Evolutionary conservation across 2,888 invertebrate genomes (phyloP).

Genomic region (Perithous albicinctus): DNA sequence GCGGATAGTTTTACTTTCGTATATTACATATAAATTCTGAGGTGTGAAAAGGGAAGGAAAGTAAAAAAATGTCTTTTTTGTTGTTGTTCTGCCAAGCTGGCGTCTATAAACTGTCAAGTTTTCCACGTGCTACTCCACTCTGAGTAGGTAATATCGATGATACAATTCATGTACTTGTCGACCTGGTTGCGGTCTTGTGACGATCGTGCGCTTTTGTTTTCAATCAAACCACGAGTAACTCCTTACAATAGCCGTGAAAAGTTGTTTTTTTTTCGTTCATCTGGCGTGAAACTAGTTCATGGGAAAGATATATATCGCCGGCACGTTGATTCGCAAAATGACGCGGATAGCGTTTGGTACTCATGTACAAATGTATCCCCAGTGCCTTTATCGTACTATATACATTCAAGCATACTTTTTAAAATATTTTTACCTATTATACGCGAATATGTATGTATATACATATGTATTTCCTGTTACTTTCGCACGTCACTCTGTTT

Average conservation of each 20-base stretch:
- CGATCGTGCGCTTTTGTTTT: neutral
- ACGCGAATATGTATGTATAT: constrained; percentile 51
- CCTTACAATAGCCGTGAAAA: constrained; percentile 17
- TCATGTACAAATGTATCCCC: constrained; percentile 60
- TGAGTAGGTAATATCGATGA: neutral
- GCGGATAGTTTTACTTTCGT: no score
- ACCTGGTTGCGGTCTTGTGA: neutral
- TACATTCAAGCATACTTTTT: constrained; percentile 48
- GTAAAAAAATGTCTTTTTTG: no score
- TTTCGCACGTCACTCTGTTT: constrained; percentile 18
- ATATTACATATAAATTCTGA: no score
- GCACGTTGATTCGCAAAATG: constrained; percentile 10
- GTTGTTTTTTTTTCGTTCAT: constrained; percentile 18
- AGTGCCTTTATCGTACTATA: constrained; percentile 48
- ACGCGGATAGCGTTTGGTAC: constrained; percentile 32
- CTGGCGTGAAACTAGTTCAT: constrained; percentile 10
- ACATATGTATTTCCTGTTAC: constrained; percentile 40
- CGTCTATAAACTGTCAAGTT: constrained; percentile 10
- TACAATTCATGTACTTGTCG: constrained; percentile 7
- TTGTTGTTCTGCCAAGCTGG: no score
- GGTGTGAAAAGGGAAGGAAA: no score
- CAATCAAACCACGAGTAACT: constrained; percentile 19
- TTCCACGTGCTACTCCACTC: neutral
- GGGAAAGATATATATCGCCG: constrained; percentile 19
- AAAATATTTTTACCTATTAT: constrained; percentile 32